Conservation (phyloP, 2,797 vertebrate species). For the Momotus momota region DNA sequence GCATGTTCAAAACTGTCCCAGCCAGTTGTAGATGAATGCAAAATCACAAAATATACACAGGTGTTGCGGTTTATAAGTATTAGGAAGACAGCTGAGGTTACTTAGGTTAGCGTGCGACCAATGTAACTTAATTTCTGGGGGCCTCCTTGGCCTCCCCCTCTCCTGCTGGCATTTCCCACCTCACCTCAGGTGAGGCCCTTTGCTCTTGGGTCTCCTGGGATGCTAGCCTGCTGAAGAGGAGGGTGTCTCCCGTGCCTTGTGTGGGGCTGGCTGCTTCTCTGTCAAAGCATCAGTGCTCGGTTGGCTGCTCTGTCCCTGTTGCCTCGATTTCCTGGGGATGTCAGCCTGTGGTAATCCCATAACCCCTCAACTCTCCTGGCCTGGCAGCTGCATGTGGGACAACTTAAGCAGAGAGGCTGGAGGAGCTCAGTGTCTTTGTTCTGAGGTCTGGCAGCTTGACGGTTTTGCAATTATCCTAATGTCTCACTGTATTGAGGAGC, state of each 20-base stretch:
- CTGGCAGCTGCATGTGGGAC: rapidly evolving
- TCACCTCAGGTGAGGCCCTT: not conserved
- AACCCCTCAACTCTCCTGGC: not conserved
- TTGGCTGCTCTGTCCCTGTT: not conserved
- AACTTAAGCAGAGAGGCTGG: not conserved
- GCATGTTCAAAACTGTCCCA: rapidly evolving
- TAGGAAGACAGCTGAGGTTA: not conserved
- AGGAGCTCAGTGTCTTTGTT: slow-evolving; percentile 25
- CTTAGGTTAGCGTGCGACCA: not conserved
- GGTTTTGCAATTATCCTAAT: not conserved
- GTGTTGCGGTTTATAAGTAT: not conserved
- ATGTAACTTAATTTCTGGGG: not conserved
- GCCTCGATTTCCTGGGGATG: rapidly evolving
- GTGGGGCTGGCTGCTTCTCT: not conserved
- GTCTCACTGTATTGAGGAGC: not conserved
- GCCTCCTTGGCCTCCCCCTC: not conserved
- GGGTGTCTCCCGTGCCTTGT: not conserved
- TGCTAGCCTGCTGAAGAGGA: not conserved
- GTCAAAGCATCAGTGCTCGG: rapidly evolving
- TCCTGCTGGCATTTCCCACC: not conserved
- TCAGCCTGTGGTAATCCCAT: not conserved
- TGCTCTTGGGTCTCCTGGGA: not conserved
- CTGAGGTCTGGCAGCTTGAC: not conserved
- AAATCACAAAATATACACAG: not conserved
- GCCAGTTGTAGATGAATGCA: not conserved